Base-by-base conservation (phyloP, 1,140 invertebrate genomes). In the Scaptomyza hsui region DNA sequence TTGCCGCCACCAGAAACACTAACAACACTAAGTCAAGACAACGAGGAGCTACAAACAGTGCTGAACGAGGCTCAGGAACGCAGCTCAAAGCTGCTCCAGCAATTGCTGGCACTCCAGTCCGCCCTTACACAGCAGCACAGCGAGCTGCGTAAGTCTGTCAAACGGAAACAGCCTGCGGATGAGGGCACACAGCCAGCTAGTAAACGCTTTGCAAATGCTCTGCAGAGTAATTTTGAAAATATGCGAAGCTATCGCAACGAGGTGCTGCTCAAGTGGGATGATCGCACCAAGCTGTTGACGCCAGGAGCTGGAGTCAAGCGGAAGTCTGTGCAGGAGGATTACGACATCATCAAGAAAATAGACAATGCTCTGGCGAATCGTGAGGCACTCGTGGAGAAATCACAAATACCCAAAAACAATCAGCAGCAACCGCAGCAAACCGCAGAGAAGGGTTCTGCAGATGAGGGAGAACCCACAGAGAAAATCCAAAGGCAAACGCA, bases 211-310 rank as follows among this genome's bases (percentile, higher is more conserved):
- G 94, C 94, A 70, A 92, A 92, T 51, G 90, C 94, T 53, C 90
- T 98, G 13, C 80, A 92, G 13, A 92, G 93, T 60, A 92, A 93
- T 56, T 94, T 97, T 85, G 92, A 94, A 76, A 91, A 92, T 2
- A 96, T 96, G 68, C 92, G 91, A 67, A 82, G 93, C n/a, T 97
- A 95, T 75, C 94, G 97, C 92, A 95, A 97, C 91, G 89, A 93
- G 26, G 94, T 94, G 35, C 95, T 98, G 65, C 94, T 97, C 77
- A 98, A 97, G 91, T 99, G 97, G 97, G 96, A 98, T 92, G 96
- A 98, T 61, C 97, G 97, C 90, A 98, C 97, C 0, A 93, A 94
- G 73, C 86, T 97, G 13, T 93, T 94, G 2, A 93, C 93, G 44
- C 93, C 94, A 1, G 93, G 94, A 53, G 92, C 94, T 2, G 93